Base-by-base conservation (phyloP, 2,888 invertebrate species). In the Pachycephus smyrnensis region DNA sequence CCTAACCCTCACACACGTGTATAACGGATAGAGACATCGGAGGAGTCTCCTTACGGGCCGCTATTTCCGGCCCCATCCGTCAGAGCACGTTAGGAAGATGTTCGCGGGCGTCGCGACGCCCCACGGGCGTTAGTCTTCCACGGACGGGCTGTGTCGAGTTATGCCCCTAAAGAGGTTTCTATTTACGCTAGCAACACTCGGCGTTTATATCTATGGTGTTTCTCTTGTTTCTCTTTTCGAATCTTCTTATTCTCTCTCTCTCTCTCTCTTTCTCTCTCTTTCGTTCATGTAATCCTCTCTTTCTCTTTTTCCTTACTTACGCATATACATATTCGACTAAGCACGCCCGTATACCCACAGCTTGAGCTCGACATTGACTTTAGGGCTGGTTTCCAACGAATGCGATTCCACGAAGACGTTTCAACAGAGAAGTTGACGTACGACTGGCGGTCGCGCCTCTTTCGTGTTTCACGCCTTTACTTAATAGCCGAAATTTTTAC, bases 31-130 rank as follows among this genome's bases (percentile, higher is more conserved):
- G 15, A 40, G 40, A 15, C 15, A 40, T 40, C 40, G n/a, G 40
- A 15, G 40, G 40, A 40, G 40, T 40, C 40, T 40, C 40, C 40
- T 40, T 40, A 40, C 40, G 40, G 15, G 15, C 84, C 86, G 89
- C 91, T 91, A 91, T 91, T 91, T 91, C 89, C 88, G 90, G 88
- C 88, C 88, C 88, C 88, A 91, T 91, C 89, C 88, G 89, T 91
- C 90, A 90, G 87, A 79, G 82, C 88, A 86, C 83, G 88, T 91
- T 90, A 90, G 88, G 88, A 84, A 87, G 89, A 89, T 85, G 82
- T 80, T 81, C 80, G 80, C 83, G 82, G 35, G 23, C 82, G 79
- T 75, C 75, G 82, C 79, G 84, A 85, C 89, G 89, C 88, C 88
- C 88, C 78, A 80, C 81, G 84, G 86, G 86, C 84, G 87, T 90